phyloP scores from a whole-genome alignment of 2,888 invertebrate species.

The Tortrix viridana region DNA sequence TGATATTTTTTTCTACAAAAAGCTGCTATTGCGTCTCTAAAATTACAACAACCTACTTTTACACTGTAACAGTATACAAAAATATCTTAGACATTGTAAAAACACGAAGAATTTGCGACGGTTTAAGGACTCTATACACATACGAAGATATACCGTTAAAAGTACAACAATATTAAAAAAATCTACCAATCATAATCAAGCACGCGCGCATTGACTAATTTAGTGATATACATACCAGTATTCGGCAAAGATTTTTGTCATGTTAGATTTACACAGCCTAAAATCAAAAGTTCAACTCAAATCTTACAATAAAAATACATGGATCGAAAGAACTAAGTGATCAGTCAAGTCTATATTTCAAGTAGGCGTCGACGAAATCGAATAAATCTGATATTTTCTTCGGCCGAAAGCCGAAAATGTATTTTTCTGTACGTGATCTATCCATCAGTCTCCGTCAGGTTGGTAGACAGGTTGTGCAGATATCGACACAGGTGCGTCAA shows the following conservation, averaged over 20 bases:
- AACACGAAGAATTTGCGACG: not conserved
- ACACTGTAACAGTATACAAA: constrained; percentile 20
- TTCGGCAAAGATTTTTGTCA: not conserved
- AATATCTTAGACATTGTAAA: constrained; percentile 22
- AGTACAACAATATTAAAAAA: too few species aligned
- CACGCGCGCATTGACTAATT: too few species aligned
- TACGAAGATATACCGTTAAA: too few species aligned
- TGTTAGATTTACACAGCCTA: constrained; percentile 21
- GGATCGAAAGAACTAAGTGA: not conserved
- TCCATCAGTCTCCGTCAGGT: constrained; percentile 11
- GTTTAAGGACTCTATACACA: not conserved
- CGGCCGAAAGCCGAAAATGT: not conserved
- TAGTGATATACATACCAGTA: not conserved
- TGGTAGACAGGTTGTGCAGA: constrained; percentile 7
- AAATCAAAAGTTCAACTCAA: constrained; percentile 10
- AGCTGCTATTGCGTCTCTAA: constrained; percentile 4
- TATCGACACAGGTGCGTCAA: not conserved
- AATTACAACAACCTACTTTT: constrained; percentile 20
- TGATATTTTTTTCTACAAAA: not conserved
- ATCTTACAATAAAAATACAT: not conserved
- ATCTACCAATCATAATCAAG: too few species aligned
- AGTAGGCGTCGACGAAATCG: not conserved
- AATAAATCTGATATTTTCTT: constrained; percentile 8
- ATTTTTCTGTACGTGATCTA: constrained; percentile 1
- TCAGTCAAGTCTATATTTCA: not conserved